phyloP scores from a whole-genome alignment of 2,888 invertebrate species.

The Cyclophora punctaria region DNA sequence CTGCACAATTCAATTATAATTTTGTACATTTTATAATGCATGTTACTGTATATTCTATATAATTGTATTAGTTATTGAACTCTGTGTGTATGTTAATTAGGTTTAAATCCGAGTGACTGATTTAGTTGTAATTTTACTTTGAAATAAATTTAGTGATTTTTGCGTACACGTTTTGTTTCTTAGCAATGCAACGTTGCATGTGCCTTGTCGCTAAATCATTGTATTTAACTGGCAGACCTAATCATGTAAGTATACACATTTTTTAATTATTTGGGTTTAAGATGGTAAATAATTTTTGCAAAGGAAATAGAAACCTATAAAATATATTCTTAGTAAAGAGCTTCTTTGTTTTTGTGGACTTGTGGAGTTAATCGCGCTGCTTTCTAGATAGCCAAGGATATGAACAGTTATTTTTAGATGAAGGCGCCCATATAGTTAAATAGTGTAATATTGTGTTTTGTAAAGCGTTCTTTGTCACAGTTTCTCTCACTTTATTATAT shows the following conservation, averaged over 20 bases:
- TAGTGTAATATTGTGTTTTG: no score
- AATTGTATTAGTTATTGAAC: constrained; percentile 11
- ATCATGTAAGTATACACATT: constrained; percentile 14
- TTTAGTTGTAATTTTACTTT: constrained; percentile 42
- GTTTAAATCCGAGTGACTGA: constrained; percentile 61
- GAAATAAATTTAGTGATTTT: constrained; percentile 45
- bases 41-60: constrained; percentile 13
- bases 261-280: constrained; percentile 1
- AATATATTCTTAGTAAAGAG: no score
- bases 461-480: no score
- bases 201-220: constrained; percentile 45
- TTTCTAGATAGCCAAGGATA: no score
- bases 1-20: constrained; percentile 13
- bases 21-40: constrained; percentile 12
- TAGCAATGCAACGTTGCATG: constrained; percentile 36
- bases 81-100: constrained; percentile 36
- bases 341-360: no score
- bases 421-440: no score
- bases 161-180: constrained; percentile 26
- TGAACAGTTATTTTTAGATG: no score
- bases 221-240: constrained; percentile 4
- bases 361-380: no score
- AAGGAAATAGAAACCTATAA: no score
- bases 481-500: no score
- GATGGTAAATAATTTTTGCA: no score